Evolutionary conservation across 1,140 invertebrate genomes (phyloP).

Genomic region (Trichonephila clavipes): DNA sequence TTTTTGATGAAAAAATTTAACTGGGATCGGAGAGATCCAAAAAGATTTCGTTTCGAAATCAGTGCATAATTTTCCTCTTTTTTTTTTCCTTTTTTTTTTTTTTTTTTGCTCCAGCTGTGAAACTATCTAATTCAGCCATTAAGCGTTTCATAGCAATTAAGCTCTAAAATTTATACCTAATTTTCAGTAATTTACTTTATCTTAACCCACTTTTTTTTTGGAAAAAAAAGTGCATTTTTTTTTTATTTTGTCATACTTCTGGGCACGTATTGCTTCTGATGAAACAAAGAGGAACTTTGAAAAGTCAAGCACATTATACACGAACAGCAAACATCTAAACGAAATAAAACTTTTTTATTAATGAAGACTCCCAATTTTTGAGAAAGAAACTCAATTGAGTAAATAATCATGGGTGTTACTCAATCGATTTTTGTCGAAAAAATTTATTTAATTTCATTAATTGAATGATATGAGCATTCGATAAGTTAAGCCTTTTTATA

Average conservation of each 20-base stretch:
- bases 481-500: too few species aligned
- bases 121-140: neutral
- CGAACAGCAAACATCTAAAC: slow-evolving; percentile 52
- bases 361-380: neutral
- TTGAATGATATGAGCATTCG: too few species aligned
- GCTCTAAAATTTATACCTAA: slow-evolving; percentile 3
- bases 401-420: too few species aligned
- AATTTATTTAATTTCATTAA: too few species aligned
- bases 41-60: neutral
- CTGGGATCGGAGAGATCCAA: neutral
- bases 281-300: slow-evolving; percentile 28
- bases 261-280: neutral
- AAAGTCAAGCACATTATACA: slow-evolving; percentile 22
- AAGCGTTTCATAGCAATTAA: neutral
- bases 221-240: neutral
- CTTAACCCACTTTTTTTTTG: neutral
- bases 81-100: too few species aligned
- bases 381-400: neutral
- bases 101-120: neutral
- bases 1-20: neutral
- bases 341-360: slow-evolving; percentile 1
- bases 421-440: too few species aligned
- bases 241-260: neutral
- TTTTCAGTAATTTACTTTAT: neutral
- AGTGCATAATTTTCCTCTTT: neutral